A percentile compares a stretch with the other conserved stretches of the same genome.
These are phyloP conservation scores for Philantomba maxwellii DNA, from an alignment of 2,113 vertebrate genomes.

Conservation along the genomic window DNA sequence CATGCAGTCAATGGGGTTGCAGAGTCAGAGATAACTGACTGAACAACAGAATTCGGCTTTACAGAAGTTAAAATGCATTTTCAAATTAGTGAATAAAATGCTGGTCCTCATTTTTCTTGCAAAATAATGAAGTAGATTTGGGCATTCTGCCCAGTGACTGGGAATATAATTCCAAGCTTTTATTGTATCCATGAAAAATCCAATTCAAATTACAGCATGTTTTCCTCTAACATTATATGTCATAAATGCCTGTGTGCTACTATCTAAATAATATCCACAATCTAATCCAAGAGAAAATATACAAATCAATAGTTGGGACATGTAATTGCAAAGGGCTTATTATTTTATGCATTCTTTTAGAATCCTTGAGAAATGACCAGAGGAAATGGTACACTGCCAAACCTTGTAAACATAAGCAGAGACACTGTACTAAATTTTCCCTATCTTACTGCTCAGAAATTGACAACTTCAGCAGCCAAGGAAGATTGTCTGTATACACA, in stretches of 20 bases:
- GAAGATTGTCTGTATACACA: not conserved
- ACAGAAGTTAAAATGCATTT: not conserved
- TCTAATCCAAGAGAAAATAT: not conserved
- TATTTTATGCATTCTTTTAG: not conserved
- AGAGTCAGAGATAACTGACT: not conserved
- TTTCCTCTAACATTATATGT: constrained; percentile 32
- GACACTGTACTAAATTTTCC: not conserved
- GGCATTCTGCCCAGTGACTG: not conserved
- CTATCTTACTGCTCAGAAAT: not conserved
- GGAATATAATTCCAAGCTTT: constrained; percentile 3
- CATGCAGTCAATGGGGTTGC: not conserved
- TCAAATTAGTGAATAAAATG: not conserved
- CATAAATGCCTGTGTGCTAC: not conserved
- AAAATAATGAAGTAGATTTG: not conserved
- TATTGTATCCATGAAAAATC: constrained; percentile 21
- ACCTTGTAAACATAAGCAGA: not conserved
- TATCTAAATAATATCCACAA: constrained; percentile 6
- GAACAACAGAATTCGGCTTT: not conserved
- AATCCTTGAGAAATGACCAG: not conserved
- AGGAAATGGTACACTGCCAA: not conserved
- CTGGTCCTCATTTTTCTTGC: not conserved
- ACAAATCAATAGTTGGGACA: not conserved
- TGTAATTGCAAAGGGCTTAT: not conserved
- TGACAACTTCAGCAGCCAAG: not conserved
- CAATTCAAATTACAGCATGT: constrained; percentile 26